Conservation (phyloP, 2,888 invertebrate genomes). For the Melinaea menophilus region DNA sequence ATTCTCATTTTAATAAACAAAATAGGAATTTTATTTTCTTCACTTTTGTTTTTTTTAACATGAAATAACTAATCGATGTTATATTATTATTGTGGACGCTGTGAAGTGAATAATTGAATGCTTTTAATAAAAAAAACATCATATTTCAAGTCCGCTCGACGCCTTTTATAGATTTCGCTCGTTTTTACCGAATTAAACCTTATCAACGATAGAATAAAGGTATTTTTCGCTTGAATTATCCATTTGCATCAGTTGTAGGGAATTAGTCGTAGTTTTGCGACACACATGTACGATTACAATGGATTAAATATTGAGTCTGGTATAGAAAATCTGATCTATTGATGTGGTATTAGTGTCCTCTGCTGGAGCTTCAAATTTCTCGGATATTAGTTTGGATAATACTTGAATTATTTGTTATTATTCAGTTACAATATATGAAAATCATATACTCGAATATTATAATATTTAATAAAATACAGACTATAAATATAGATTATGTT, state of each 20-base stretch:
- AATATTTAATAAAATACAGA: too few species aligned
- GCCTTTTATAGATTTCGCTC: not conserved
- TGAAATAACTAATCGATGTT: not conserved
- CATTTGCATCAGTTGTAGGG: conserved; percentile 9
- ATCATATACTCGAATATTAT: too few species aligned
- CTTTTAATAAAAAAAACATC: too few species aligned
- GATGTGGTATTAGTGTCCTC: conserved; percentile 25
- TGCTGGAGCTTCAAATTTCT: conserved; percentile 14
- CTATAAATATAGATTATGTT: too few species aligned
- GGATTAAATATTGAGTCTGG: conserved; percentile 28
- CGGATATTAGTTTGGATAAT: not conserved
- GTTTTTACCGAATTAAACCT: not conserved
- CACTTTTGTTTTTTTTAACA: not conserved
- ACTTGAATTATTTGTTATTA: not conserved
- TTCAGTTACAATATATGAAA: not conserved
- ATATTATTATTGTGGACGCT: not conserved
- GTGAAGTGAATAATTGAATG: not conserved
- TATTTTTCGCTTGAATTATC: not conserved
- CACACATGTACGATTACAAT: conserved; percentile 36
- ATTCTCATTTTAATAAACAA: conserved; percentile 1
- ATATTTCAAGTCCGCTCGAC: not conserved
- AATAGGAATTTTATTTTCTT: too few species aligned
- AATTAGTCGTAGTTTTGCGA: conserved; percentile 24
- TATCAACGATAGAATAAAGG: not conserved
- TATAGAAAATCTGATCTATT: conserved; percentile 35